Conservation (phyloP, 2,888 invertebrate species). For the Erebia aethiops region DNA sequence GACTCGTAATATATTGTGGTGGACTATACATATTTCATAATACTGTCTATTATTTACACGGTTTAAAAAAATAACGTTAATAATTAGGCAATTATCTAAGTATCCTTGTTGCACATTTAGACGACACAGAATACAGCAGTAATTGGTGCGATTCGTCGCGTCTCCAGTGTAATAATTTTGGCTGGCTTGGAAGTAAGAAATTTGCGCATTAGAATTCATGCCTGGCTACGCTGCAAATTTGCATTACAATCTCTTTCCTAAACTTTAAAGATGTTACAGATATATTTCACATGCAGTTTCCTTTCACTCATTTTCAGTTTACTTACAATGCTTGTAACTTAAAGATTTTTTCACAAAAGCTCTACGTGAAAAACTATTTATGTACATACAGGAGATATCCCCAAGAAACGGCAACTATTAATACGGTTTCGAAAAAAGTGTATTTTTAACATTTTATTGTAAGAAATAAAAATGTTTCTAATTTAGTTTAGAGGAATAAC, state of each 20-base stretch:
- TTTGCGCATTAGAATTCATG: conserved; percentile 9
- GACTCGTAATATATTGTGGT: conserved; percentile 42
- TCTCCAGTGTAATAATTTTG: not conserved
- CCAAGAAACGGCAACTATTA: too few species aligned
- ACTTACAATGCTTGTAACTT: not conserved
- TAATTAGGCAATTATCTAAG: too few species aligned
- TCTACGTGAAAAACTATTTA: too few species aligned
- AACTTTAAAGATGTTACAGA: not conserved
- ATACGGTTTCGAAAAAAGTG: conserved; percentile 37
- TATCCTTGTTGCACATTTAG: too few species aligned
- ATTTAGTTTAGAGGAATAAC: not conserved
- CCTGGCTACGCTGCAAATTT: not conserved
- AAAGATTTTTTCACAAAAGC: too few species aligned
- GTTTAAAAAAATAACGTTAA: too few species aligned
- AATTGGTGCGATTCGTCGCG: too few species aligned
- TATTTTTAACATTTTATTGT: conserved; percentile 39
- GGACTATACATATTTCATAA: too few species aligned
- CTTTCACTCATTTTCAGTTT: not conserved
- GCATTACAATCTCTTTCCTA: not conserved
- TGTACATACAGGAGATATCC: too few species aligned
- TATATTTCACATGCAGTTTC: not conserved
- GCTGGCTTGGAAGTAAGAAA: conserved; percentile 1
- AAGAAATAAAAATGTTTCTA: conserved; percentile 21
- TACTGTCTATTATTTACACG: too few species aligned
- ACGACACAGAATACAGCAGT: too few species aligned